Base-by-base conservation (phyloP, 2,113 vertebrate species). In the Fregata magnificens region DNA sequence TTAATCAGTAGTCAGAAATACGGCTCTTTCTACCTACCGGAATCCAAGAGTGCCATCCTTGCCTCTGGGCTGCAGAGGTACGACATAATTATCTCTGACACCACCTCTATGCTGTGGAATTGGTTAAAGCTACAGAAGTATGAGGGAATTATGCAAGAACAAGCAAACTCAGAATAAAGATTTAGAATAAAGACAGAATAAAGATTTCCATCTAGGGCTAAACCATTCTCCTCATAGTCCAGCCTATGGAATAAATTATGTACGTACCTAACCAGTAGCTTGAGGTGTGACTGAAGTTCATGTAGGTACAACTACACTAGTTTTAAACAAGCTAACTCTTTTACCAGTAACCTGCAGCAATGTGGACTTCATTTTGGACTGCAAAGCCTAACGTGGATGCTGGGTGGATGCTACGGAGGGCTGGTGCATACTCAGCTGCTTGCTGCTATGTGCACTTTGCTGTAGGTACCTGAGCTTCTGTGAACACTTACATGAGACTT, bases 1-100 rank as follows among this genome's bases (percentile, higher is more conserved):
- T 94, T 92, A 91, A 90, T 90, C 72, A 86, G 72, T 62, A 92
- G 72, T 78, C 52, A 59, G 88, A 91, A 94, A 79, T 66, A 89
- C 13, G 29, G 36, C 70, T 86, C 8, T 83, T 94, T 92, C 83
- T 86, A 32, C 24, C 72, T 52, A 22, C 44, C 5, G 13, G 62
- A 82, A 89, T 82, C 52, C 58, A 66, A 61, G 67, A 81, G 31
- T 61, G 61, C 44, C 49, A 17, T 82, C 78, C 84, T 89, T 40
- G 71, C 47, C 49, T 82, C 77, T 53, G 61, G 32, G 58, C 87
- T 90, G 72, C 87, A 45, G 50, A 53, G 73, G n/a, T 58, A 38
- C 1, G 0, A 4, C 21, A 9, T 45, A 62, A 67, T 83, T 86
- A n/a, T 22, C 59, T 91, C 81, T 67, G 61, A 67, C 42, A 56